Conservation (phyloP, 2,888 invertebrate genomes). For the Dermolepida albohirtum region DNA sequence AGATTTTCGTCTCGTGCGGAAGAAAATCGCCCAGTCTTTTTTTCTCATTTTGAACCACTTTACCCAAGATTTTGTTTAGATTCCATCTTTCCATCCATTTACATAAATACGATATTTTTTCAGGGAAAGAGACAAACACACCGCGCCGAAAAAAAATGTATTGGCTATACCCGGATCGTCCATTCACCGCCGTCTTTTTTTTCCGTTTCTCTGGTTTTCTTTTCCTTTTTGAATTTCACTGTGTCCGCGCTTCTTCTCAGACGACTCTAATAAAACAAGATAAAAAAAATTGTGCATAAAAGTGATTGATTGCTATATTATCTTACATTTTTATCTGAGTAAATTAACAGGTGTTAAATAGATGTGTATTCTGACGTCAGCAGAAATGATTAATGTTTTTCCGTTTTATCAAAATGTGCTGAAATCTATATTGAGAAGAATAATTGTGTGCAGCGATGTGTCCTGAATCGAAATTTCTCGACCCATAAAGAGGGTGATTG, state of each 20-base stretch:
- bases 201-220: background rate
- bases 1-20: too few relatives aligned
- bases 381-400: constrained; percentile 27
- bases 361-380: constrained; percentile 12
- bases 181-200: constrained; percentile 8
- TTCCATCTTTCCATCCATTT: constrained; percentile 32
- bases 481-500: too few relatives aligned
- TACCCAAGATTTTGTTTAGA: constrained; percentile 30
- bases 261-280: constrained; percentile 13
- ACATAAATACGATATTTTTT: constrained; percentile 27
- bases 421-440: too few relatives aligned
- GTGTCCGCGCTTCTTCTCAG: background rate
- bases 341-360: constrained; percentile 41
- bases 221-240: constrained; percentile 2
- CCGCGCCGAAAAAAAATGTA: constrained; percentile 11
- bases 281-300: constrained; percentile 1
- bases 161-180: constrained; percentile 15
- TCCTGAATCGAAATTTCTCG: too few relatives aligned
- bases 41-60: constrained; percentile 24
- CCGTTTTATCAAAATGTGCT: background rate
- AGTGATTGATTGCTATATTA: constrained; percentile 42
- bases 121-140: background rate
- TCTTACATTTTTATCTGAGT: constrained; percentile 40
- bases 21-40: constrained; percentile 13
- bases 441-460: too few relatives aligned